Conservation (phyloP, 2,113 vertebrate genomes). For the Scomber japonicus region DNA sequence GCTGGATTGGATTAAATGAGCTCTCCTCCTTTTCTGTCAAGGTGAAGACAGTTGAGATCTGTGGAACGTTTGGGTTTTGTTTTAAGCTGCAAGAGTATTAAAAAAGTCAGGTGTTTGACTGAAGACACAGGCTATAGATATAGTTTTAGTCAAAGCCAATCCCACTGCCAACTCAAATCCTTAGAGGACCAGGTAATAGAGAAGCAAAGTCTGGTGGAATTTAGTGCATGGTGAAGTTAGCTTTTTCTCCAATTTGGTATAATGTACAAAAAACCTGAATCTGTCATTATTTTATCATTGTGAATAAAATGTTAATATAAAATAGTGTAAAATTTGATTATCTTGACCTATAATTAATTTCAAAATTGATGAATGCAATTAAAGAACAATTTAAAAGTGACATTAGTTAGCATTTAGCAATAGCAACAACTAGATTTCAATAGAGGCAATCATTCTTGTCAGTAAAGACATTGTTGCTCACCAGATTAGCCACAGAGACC, state of each 20-base stretch:
- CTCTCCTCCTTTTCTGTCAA: conserved; percentile 71
- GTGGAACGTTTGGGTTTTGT: conserved; percentile 57
- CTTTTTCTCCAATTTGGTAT: neutral
- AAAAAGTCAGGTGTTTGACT: conserved; percentile 21
- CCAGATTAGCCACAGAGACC: no score
- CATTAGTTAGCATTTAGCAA: no score
- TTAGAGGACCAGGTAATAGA: neutral
- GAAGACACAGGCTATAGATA: conserved; percentile 17
- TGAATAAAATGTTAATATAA: neutral
- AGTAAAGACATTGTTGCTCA: no score
- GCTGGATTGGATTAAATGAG: conserved; percentile 81
- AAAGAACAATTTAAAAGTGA: no score
- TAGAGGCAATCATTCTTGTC: no score
- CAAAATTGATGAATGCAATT: neutral
- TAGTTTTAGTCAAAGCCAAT: conserved; percentile 20
- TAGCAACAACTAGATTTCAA: no score
- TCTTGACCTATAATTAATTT: neutral
- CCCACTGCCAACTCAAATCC: conserved; percentile 7
- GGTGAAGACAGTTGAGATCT: conserved; percentile 51
- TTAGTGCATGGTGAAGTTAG: neutral
- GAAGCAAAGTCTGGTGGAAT: neutral
- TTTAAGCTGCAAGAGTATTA: conserved; percentile 50
- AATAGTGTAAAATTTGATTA: neutral
- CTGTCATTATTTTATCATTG: neutral
- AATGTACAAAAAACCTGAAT: neutral